These are phyloP conservation scores for Todiramphus chloris DNA, from an alignment of 2,113 vertebrate species.

Conservation along the genomic window DNA sequence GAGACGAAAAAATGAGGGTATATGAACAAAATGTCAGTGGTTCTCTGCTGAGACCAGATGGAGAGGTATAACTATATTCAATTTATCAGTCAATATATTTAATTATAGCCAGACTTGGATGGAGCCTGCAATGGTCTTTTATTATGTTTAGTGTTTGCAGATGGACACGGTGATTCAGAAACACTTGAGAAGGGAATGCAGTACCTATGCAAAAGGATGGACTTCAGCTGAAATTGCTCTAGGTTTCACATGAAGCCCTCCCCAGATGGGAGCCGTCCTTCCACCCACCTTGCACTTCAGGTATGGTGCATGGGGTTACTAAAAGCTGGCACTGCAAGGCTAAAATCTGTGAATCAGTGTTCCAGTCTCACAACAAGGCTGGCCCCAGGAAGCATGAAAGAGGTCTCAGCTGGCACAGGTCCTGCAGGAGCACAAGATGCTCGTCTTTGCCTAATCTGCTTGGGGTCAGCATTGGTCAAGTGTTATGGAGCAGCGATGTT, in stretches of 20 bases:
- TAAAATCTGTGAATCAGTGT: not conserved
- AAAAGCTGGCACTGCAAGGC: not conserved
- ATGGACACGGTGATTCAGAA: not conserved
- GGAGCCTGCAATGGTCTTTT: constrained; percentile 22
- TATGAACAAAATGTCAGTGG: constrained; percentile 46
- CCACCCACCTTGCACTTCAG: not conserved
- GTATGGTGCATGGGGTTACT: not conserved
- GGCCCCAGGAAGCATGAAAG: not conserved
- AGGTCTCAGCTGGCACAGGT: accelerated
- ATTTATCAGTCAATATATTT: constrained; percentile 54
- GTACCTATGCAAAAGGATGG: not conserved
- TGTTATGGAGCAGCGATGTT: not conserved
- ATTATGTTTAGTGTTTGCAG: constrained; percentile 35
- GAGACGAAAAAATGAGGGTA: constrained; percentile 3
- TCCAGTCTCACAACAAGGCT: accelerated
- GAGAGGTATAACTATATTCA: constrained; percentile 52
- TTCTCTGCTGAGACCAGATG: constrained; percentile 51
- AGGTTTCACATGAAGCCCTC: not conserved
- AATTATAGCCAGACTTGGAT: constrained; percentile 45
- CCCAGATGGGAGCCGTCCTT: not conserved
- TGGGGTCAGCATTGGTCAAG: not conserved
- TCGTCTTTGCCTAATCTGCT: not conserved
- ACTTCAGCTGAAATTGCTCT: not conserved
- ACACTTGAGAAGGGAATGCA: not conserved
- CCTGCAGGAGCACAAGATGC: accelerated